These are phyloP conservation scores for Netelia inedita DNA, from an alignment of 2,888 invertebrate genomes.

Conservation along the genomic window DNA sequence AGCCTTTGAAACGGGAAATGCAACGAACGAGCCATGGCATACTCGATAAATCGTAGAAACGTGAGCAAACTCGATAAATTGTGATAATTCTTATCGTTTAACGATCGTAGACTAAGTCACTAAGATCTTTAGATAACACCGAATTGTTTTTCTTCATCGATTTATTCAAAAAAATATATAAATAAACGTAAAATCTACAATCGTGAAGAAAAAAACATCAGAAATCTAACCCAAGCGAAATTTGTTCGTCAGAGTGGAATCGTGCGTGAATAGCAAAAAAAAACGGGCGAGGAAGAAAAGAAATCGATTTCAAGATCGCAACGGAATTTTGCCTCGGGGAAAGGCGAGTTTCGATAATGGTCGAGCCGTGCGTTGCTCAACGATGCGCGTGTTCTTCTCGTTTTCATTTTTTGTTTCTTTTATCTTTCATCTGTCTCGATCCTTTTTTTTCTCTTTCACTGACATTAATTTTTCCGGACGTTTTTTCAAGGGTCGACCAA, in stretches of 20 bases:
- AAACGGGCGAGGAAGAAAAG: conserved; percentile 47
- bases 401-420: conserved; percentile 49
- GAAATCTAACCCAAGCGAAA: background rate
- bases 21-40: conserved; percentile 54
- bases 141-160: no score
- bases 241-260: background rate
- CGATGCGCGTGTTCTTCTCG: conserved; percentile 45
- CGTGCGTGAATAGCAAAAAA: conserved; percentile 34
- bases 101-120: conserved; percentile 19
- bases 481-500: background rate
- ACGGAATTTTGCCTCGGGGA: conserved; percentile 52
- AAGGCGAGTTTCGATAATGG: conserved; percentile 70
- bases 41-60: conserved; percentile 58
- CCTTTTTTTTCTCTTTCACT: conserved; percentile 51
- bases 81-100: conserved; percentile 19
- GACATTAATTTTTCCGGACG: conserved; percentile 11
- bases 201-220: no score
- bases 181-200: no score
- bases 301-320: conserved; percentile 63
- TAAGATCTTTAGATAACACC: background rate
- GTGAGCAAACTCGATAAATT: conserved; percentile 60
- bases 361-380: conserved; percentile 52
- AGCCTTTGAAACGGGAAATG: conserved; percentile 68
- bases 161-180: no score
- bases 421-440: conserved; percentile 38